Percentiles rank a stretch among this genome's conserved stretches.
Evolutionary conservation across 2,888 invertebrate genomes (phyloP).

Genomic region (Endotricha flammealis): DNA sequence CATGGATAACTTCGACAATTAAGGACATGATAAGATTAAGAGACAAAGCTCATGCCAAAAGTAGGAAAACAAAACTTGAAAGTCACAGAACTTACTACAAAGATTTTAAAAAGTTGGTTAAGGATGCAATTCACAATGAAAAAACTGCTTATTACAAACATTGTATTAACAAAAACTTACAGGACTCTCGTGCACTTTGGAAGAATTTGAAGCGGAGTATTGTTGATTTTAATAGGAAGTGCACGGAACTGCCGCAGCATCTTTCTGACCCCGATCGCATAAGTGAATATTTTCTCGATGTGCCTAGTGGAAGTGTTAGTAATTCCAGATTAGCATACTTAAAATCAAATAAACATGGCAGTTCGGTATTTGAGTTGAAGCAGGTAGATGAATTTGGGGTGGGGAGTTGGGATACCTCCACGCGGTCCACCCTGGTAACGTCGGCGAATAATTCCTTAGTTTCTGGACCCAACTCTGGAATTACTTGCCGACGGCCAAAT

Average conservation of each 20-base stretch:
- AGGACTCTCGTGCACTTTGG: conserved; percentile 2
- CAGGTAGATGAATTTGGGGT: too few species aligned
- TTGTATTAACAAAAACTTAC: background rate
- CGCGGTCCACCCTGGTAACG: too few species aligned
- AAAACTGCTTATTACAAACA: conserved; percentile 1
- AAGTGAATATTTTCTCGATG: conserved; percentile 6
- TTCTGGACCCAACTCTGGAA: too few species aligned
- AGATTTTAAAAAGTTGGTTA: conserved; percentile 1
- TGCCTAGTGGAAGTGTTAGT: background rate
- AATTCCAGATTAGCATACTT: too few species aligned
- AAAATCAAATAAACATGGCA: background rate
- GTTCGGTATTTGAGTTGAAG: background rate
- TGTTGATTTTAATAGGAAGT: conserved; percentile 1
- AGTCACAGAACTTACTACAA: background rate
- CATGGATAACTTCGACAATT: too few species aligned
- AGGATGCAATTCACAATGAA: background rate
- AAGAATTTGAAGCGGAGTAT: conserved; percentile 2
- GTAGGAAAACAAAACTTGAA: background rate
- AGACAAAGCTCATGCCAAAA: conserved; percentile 4
- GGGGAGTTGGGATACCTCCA: too few species aligned
- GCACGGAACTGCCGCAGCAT: background rate
- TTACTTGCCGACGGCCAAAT: too few species aligned
- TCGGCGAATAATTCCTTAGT: too few species aligned
- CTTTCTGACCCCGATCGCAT: conserved; percentile 1
- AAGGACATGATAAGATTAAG: background rate